These are phyloP conservation scores for Leiothrix lutea DNA, from an alignment of 2,113 vertebrate genomes.

Conservation along the genomic window DNA sequence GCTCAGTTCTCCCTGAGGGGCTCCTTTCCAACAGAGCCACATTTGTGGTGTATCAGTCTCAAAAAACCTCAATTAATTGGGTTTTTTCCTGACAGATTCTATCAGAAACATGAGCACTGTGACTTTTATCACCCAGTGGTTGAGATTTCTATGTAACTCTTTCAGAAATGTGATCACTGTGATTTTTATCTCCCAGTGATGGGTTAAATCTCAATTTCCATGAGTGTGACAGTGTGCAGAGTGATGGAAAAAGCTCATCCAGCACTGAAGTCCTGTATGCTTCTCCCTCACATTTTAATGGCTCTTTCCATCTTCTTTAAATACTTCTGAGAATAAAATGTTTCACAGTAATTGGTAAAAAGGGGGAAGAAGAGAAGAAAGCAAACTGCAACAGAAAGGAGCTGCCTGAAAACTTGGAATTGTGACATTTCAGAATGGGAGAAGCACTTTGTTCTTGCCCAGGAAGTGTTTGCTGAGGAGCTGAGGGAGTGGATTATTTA, in stretches of 20 bases:
- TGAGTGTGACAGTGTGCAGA: not conserved
- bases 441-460: not conserved
- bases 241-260: not conserved
- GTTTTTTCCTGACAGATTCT: not conserved
- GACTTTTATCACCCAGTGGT: not conserved
- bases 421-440: not conserved
- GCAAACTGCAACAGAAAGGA: not conserved
- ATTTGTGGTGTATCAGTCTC: fast-evolving
- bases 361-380: not conserved
- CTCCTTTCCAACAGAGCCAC: not conserved
- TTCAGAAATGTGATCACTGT: not conserved
- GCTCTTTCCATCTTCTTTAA: not conserved
- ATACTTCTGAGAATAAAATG: not conserved
- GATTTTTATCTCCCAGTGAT: not conserved
- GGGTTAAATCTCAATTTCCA: not conserved
- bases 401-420: not conserved
- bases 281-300: not conserved
- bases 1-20: not conserved
- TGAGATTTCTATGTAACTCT: not conserved
- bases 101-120: not conserved
- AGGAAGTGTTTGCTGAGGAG: not conserved
- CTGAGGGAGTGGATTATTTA: not conserved
- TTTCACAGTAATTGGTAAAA: not conserved
- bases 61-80: not conserved
- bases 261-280: not conserved